These are phyloP conservation scores for Drosophila acutilabella DNA, from an alignment of 2,888 invertebrate species.

Conservation along the genomic window DNA sequence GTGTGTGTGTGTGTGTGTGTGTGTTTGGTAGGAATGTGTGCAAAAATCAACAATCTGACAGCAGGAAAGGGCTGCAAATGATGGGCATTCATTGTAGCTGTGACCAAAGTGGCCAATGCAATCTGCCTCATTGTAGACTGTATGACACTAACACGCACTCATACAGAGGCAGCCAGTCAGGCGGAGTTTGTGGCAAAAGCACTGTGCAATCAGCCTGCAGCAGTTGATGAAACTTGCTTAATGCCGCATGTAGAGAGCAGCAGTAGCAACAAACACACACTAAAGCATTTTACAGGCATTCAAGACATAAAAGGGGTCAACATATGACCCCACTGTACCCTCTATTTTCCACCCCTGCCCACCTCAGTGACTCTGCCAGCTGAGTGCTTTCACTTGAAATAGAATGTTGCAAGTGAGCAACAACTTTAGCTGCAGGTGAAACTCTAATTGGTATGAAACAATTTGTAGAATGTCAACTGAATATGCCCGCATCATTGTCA, in stretches of 20 bases:
- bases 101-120: conserved; percentile 18
- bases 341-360: background rate
- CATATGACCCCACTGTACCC: background rate
- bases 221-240: conserved; percentile 67
- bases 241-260: conserved; percentile 67
- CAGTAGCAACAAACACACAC: conserved; percentile 46
- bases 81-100: conserved; percentile 38
- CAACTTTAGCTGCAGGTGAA: conserved; percentile 23
- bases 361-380: conserved; percentile 7
- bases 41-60: conserved; percentile 44
- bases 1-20: background rate
- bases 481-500: conserved; percentile 40
- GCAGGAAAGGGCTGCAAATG: conserved; percentile 39
- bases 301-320: conserved; percentile 14
- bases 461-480: conserved; percentile 11
- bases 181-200: conserved; percentile 15
- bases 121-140: conserved; percentile 12
- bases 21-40: conserved; percentile 17
- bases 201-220: conserved; percentile 10
- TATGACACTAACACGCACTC: background rate
- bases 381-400: conserved; percentile 35
- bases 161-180: conserved; percentile 5
- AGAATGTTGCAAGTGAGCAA: conserved; percentile 27
- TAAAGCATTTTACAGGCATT: conserved; percentile 59
- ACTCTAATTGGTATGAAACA: conserved; percentile 49